Evolutionary conservation across 2,888 invertebrate species (phyloP), one percentile per base, ranked within the genome.

Genomic region (Hylaea fasciaria): DNA sequence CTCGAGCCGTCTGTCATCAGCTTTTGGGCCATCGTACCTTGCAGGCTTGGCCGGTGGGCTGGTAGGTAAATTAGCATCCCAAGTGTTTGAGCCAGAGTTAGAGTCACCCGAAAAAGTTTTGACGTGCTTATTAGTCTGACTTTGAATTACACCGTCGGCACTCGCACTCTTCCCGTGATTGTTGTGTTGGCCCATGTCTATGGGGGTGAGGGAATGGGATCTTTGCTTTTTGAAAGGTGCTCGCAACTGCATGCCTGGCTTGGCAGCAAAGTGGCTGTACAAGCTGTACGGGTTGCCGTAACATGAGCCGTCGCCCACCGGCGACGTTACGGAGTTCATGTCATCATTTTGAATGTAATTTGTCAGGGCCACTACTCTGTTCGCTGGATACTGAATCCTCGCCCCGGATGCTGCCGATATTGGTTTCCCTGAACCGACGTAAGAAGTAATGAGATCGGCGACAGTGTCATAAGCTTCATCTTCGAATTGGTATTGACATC

Each of bases 381-480:
- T 97, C 66, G 97, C 95, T 0, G 98, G 98, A 64, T 94, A 95
- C 72, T 96, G 95, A 61, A 98, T 97, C 53, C 96, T 93, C 0
- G 98, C 98, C 0, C 97, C 97, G 0, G 98, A 98, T 0, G 96
- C 96, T 7, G 95, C 94, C 0, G 98, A 98, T 77, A 98, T 96
- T 0, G 97, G 95, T 77, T 97, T 96, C 14, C 96, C 97, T 46
- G 97, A 97, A 0, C 97, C 97, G 22, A 98, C 97, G 83, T 98
- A 98, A 69, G 96, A 98, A 7, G 98, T 98, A 66, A 98, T 97
- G 57, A 99, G 94, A 85, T 98, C 98, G 0, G 98, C 96, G 16
- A 98, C 97, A 1, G 97, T 97, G 80, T 97, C 97, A 79, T 98
- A 98, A 0, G 97, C 95, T 81, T 98, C 97, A 78, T 98, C 98